Conservation (phyloP, 2,113 vertebrate genomes). For the Leucoraja erinaceus region DNA sequence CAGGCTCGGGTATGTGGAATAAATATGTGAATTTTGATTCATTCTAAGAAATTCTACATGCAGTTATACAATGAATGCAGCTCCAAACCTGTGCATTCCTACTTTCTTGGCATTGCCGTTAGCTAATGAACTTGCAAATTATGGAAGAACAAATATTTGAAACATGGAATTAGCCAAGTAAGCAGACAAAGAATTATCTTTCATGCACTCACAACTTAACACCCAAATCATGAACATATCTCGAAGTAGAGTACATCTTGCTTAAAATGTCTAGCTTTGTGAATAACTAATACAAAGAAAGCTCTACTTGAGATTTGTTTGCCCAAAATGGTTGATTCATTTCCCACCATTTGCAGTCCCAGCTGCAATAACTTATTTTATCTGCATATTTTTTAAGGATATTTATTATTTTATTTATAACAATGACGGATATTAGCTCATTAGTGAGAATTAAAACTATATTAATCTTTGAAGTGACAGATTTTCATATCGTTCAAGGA, state of each 20-base stretch:
- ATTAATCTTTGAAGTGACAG: not conserved
- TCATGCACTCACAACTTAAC: not conserved
- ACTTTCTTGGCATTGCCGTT: not conserved
- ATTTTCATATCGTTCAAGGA: too few relatives aligned
- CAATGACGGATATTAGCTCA: not conserved
- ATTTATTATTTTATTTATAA: not conserved
- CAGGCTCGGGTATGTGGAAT: not conserved
- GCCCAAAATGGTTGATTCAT: too few relatives aligned
- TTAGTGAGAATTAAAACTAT: not conserved
- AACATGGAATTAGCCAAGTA: not conserved
- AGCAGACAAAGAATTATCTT: not conserved
- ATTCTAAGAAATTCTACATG: not conserved
- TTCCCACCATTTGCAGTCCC: too few relatives aligned
- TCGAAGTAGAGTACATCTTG: not conserved
- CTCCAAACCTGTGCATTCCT: not conserved
- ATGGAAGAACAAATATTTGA: not conserved
- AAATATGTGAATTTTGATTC: not conserved
- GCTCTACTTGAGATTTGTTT: too few relatives aligned
- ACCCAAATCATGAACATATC: not conserved
- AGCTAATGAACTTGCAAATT: not conserved
- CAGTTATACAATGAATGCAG: not conserved
- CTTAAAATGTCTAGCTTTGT: not conserved
- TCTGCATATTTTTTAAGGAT: too few relatives aligned
- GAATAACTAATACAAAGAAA: not conserved
- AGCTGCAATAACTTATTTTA: too few relatives aligned